Evolutionary conservation across 1,140 invertebrate species (phyloP), one percentile per base, ranked within the genome.

Genomic region (Habropoda laboriosa): DNA sequence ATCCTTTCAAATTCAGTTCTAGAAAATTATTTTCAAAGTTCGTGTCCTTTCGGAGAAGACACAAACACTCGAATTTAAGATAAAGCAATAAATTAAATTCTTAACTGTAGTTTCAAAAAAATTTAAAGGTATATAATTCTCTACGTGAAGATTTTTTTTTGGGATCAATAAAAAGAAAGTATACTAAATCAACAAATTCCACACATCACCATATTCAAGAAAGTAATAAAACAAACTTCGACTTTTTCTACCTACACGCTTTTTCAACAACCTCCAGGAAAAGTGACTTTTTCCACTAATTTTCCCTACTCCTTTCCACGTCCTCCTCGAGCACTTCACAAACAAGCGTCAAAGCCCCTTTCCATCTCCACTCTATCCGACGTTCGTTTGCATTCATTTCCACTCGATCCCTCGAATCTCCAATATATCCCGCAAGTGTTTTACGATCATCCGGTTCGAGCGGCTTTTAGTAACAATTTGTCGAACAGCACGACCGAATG

Each of bases 391-490:
- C 38, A 64, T 64, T 42, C 38, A 38, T 57, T 61, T 32, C 38
- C n/a, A 63, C n/a, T 21, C 58, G 40, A 47, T 30, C 32, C 63
- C 42, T n/a, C 57, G 30, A 4, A 27, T 51, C 71, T 38, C 24
- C 40, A 16, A 30, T 38, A 45, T 42, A 58, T 49, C 5, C 30
- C 21, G 12, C 27, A 8, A 24, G 21, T 49, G 21, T 18, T 73
- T 61, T 57, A 71, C 68, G 38, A 71, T 71, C 67, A 24, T 70
- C 68, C 18, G 16, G 24, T 30, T 57, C 8, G 49, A 71, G 35
- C 35, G 7, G 35, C 38, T 58, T 72, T 57, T 27, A 58, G 68
- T 45, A 72, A 58, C 68, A 45, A 58, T 58, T 72, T 72, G 68
- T 72, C 35, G 51, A 58, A 58, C 53, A 72, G 24, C 24, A 6